Evolutionary conservation across 2,113 vertebrate species (phyloP).

Genomic region (Tachycineta bicolor): DNA sequence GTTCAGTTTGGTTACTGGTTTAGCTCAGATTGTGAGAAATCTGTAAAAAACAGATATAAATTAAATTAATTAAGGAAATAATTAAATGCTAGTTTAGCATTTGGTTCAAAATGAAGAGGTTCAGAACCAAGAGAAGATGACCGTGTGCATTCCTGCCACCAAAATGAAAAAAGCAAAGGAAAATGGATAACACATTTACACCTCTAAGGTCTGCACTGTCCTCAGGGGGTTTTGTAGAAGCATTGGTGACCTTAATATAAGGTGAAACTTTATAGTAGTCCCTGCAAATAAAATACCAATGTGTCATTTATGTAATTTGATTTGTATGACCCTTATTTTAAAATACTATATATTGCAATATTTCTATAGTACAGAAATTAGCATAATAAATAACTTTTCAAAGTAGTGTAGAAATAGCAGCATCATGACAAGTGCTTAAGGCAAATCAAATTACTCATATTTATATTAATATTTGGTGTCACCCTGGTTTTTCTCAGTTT

Average conservation of each 20-base stretch:
- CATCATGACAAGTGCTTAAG: neutral
- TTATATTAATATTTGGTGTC: neutral
- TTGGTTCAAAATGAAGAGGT: neutral
- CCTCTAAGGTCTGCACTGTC: neutral
- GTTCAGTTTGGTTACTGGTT: neutral
- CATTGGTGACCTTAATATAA: neutral
- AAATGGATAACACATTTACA: neutral
- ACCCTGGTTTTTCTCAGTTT: no score
- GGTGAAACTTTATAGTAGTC: neutral
- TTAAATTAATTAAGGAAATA: neutral
- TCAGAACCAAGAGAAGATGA: neutral
- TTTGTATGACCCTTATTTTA: neutral
- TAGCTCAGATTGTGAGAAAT: neutral
- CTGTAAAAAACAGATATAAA: neutral
- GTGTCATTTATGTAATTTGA: neutral
- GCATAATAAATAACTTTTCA: neutral
- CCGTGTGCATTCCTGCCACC: neutral
- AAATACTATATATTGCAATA: neutral
- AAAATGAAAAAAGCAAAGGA: neutral
- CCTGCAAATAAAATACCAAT: neutral
- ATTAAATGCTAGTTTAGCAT: neutral
- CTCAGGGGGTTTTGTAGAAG: neutral
- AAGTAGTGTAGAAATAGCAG: neutral
- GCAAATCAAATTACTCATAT: neutral
- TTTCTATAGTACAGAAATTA: neutral